These are phyloP conservation scores for Myotis davidii DNA, from an alignment of 2,113 vertebrate species.

Conservation along the genomic window DNA sequence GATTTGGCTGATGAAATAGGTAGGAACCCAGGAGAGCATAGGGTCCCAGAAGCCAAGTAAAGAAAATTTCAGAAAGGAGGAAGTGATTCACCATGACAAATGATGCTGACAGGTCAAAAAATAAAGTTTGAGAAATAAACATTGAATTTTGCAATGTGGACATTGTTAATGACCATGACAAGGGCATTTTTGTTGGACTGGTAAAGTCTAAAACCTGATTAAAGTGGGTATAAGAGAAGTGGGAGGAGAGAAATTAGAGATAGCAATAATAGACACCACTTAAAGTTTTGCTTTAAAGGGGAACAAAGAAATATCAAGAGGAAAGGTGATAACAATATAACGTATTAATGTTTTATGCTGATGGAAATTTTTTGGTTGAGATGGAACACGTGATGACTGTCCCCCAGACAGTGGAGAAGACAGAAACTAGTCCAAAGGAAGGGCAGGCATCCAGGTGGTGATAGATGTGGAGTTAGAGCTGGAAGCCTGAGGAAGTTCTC, in stretches of 20 bases:
- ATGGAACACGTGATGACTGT: background rate
- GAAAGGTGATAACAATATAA: background rate
- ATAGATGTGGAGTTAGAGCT: background rate
- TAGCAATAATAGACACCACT: background rate
- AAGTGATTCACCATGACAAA: background rate
- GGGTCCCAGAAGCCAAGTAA: background rate
- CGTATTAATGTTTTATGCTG: background rate
- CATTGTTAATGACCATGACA: background rate
- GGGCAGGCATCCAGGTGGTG: background rate
- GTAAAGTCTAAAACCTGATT: background rate
- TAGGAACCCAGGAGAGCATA: background rate
- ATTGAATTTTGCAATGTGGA: background rate
- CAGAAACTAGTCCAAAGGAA: background rate
- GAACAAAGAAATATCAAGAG: background rate
- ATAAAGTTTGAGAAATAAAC: background rate
- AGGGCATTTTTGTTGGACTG: background rate
- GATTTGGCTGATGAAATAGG: background rate
- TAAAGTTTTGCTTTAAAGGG: background rate
- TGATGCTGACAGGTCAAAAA: background rate
- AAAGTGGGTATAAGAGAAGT: background rate
- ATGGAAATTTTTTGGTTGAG: constrained; percentile 9
- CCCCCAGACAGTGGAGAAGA: background rate
- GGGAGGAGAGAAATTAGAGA: background rate
- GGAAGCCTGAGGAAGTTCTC: background rate
- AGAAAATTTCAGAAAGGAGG: background rate